Base-by-base conservation (phyloP, 2,113 vertebrate species). In the Cyphomyrus discorhynchus region DNA sequence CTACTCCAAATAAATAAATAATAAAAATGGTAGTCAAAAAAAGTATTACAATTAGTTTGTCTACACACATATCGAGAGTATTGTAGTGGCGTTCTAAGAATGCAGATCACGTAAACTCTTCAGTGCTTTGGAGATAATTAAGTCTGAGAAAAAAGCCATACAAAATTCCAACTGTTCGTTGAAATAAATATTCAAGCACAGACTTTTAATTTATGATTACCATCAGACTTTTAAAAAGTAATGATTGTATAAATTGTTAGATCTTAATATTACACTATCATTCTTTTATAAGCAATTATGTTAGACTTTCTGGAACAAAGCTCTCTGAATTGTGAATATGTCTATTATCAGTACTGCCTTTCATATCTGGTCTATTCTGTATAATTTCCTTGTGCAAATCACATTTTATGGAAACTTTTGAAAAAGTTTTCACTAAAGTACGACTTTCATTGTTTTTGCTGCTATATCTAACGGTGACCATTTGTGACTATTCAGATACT, bases 121-220 rank as follows among this genome's bases (percentile, higher is more conserved):
- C 49, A 24, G 15, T 52, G 15, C 39, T 27, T 84, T 50, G 52
- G 27, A 85, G 80, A 85, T 85, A 86, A 89, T 89, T 46, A 47
- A 62, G 80, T 53, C 31, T 58, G 52, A 31, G 74, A 58, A 10
- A 87, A 87, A 87, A 45, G 49, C 35, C 35, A 66, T 58, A 45
- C 50, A 39, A 24, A 83, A 42, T 53, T 83, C 24, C 49, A 83
- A 56, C 49, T 56, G 31, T 53, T 50, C 19, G 31, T 27, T 52
- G 77, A 83, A 84, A 89, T 83, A 83, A 82, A 89, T 17, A 47
- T 42, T 89, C 88, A 83, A 21, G n/a, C 70, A 24, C 50, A 53
- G 74, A 19, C 13, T 83, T 89, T 83, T 89, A 56, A 89, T 89
- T 89, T 83, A 56, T 56, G 50, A 89, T 84, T 83, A 82, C 11